Evolutionary conservation across 1,140 invertebrate genomes (phyloP).

Genomic region (Mya arenaria): DNA sequence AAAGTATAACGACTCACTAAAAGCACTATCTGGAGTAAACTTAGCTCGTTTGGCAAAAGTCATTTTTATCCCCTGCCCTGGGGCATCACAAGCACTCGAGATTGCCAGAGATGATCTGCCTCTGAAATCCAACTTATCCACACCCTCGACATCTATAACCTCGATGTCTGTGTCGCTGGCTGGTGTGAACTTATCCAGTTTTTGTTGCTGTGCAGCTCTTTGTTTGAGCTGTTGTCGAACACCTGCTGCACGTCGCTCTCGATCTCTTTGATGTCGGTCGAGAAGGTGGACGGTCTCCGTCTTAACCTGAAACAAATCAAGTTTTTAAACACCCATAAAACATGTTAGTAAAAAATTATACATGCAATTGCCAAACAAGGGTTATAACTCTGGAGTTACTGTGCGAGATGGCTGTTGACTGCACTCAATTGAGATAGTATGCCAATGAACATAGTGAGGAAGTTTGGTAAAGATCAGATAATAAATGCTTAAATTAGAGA

Average conservation of each 20-base stretch:
- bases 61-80: constrained; percentile 79
- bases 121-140: constrained; percentile 59
- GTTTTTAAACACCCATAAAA: no score
- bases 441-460: no score
- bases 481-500: no score
- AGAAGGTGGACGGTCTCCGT: constrained; percentile 7
- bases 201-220: constrained; percentile 30
- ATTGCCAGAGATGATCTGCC: constrained; percentile 67
- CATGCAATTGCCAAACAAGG: no score
- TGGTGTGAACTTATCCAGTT: constrained; percentile 19
- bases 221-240: constrained; percentile 45
- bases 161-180: constrained; percentile 56
- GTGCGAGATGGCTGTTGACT: no score
- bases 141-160: constrained; percentile 38
- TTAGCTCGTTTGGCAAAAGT: constrained; percentile 76
- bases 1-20: constrained; percentile 44
- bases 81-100: constrained; percentile 75
- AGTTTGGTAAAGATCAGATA: no score
- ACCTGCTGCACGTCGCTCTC: constrained; percentile 49
- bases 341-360: no score
- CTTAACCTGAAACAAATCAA: no score
- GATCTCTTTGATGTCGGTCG: constrained; percentile 18
- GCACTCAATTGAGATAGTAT: no score
- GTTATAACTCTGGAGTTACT: no score
- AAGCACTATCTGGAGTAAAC: constrained; percentile 34